A percentile compares a stretch with the other conserved stretches of the same genome.
phyloP scores from a whole-genome alignment of 2,888 invertebrate genomes.

The Nesidiocoris tenuis region DNA sequence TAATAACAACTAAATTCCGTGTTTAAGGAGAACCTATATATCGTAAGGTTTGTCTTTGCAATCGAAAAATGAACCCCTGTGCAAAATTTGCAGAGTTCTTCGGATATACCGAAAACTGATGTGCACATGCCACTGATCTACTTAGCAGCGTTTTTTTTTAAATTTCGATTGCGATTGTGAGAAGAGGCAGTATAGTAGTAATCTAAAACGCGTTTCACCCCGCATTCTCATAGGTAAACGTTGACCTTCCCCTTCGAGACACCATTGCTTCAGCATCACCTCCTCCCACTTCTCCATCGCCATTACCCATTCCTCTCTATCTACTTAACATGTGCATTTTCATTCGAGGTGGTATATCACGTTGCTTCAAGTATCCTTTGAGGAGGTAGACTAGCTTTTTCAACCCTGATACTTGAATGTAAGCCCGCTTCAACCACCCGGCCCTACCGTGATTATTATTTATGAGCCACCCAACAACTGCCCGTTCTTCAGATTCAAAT shows the following conservation, averaged over 20 bases:
- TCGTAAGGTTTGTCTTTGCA: too few relatives aligned
- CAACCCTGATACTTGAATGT: neutral
- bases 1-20: too few relatives aligned
- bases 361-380: neutral
- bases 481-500: neutral
- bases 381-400: neutral
- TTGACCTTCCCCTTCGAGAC: neutral
- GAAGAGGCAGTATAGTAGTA: too few relatives aligned
- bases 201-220: neutral
- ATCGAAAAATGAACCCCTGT: too few relatives aligned
- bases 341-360: slow-evolving; percentile 17
- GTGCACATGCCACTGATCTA: too few relatives aligned
- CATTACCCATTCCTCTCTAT: neutral
- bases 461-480: neutral
- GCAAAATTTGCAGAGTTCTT: too few relatives aligned
- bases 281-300: neutral
- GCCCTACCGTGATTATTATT: neutral
- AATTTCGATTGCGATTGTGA: too few relatives aligned
- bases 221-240: neutral
- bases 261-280: neutral
- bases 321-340: slow-evolving; percentile 34
- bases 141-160: too few relatives aligned
- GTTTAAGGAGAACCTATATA: too few relatives aligned
- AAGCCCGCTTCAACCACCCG: neutral
- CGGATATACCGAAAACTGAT: too few relatives aligned